These are phyloP conservation scores for Lemur catta DNA, from an alignment of 2,797 vertebrate species.

Conservation along the genomic window DNA sequence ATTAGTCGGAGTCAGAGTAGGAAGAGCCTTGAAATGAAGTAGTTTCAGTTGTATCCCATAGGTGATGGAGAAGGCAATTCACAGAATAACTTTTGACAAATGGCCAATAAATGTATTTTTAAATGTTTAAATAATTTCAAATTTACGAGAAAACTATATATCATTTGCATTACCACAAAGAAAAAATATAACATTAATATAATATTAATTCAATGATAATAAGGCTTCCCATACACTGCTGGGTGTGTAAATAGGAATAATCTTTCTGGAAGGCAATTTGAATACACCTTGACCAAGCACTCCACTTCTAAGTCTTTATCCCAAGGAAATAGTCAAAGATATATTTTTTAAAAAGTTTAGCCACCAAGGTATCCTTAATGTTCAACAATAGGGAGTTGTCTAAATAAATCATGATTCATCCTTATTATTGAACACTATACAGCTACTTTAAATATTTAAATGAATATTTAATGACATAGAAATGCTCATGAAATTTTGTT, in stretches of 20 bases:
- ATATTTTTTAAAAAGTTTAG: not conserved
- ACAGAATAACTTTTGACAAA: slow-evolving; percentile 31
- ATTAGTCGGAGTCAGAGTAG: not conserved
- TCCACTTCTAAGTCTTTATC: not conserved
- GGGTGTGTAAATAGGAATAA: not conserved
- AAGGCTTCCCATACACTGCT: not conserved
- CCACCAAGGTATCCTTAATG: not conserved
- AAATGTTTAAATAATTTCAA: slow-evolving; percentile 37
- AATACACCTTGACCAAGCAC: not conserved
- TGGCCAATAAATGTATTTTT: not conserved
- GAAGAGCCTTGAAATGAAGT: not conserved
- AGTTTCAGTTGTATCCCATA: not conserved
- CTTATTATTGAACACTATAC: not conserved
- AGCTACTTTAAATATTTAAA: slow-evolving; percentile 29
- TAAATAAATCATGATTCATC: slow-evolving; percentile 21
- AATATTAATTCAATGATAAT: slow-evolving; percentile 21
- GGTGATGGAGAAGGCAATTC: not conserved
- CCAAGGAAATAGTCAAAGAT: not conserved
- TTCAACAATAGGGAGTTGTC: not conserved
- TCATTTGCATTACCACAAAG: not conserved
- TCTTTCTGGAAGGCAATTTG: slow-evolving; percentile 12
- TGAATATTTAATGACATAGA: slow-evolving; percentile 24
- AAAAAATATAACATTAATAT: slow-evolving; percentile 13
- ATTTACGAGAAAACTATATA: not conserved
- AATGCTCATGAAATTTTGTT: slow-evolving; percentile 16